Evolutionary conservation across 2,888 invertebrate genomes (phyloP).

Genomic region (Nasonovia ribisnigri): DNA sequence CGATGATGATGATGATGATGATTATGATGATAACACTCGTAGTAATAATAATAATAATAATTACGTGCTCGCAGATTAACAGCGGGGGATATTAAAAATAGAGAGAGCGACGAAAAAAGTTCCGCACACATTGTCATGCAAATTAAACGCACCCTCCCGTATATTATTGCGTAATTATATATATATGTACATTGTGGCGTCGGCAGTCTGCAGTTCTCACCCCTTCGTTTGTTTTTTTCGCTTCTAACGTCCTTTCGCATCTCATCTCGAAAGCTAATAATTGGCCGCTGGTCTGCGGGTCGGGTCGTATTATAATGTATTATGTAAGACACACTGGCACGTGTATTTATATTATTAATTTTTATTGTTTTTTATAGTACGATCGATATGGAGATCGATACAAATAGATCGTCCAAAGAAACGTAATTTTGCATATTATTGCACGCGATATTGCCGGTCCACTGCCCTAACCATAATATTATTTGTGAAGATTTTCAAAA

Average conservation of each 20-base stretch:
- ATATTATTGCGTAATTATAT: constrained; percentile 10
- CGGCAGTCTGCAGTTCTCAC: background rate
- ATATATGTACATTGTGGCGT: background rate
- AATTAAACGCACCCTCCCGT: constrained; percentile 9
- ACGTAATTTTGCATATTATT: no score
- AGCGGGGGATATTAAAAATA: constrained; percentile 17
- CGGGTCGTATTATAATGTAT: background rate
- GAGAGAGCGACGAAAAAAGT: constrained; percentile 3
- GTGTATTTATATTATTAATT: background rate
- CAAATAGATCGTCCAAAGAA: background rate
- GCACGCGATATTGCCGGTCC: background rate
- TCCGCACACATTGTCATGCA: background rate
- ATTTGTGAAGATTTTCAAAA: background rate
- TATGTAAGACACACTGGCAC: background rate
- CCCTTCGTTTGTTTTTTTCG: constrained; percentile 3
- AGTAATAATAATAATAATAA: constrained; percentile 6
- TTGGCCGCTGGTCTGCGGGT: background rate
- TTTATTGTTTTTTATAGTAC: no score
- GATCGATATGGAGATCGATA: background rate
- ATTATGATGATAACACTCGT: background rate
- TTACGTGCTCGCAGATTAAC: background rate
- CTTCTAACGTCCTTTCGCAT: background rate
- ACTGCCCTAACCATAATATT: background rate
- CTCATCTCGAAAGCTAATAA: background rate
- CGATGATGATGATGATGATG: background rate